Percentiles rank a stretch among this genome's conserved stretches.
phyloP scores from a whole-genome alignment of 1,140 invertebrate species.

The Eueides isabella region DNA sequence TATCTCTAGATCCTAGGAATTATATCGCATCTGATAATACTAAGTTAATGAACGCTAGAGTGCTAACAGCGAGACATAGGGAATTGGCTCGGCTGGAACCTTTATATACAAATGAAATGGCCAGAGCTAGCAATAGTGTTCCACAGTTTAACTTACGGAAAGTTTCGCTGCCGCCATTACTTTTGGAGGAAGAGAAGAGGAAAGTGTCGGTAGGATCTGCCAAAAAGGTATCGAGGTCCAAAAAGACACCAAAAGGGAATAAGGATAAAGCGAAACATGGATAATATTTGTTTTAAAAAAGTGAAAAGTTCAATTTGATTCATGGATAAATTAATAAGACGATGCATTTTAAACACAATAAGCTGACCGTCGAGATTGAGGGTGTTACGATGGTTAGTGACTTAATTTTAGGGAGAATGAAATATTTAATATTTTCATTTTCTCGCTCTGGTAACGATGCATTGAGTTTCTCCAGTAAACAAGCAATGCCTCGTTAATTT shows the following conservation, averaged over 20 bases:
- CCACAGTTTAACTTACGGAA: constrained; percentile 66
- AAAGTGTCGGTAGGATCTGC: constrained; percentile 59
- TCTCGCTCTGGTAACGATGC: too few relatives aligned
- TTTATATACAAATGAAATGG: constrained; percentile 54
- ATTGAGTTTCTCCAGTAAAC: too few relatives aligned
- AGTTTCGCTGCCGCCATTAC: constrained; percentile 75
- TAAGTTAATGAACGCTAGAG: constrained; percentile 55
- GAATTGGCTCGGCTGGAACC: constrained; percentile 64
- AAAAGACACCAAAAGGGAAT: constrained; percentile 43
- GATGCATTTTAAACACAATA: too few relatives aligned
- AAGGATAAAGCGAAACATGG: constrained; percentile 39
- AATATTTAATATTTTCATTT: too few relatives aligned
- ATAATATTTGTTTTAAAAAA: background rate
- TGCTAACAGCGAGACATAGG: constrained; percentile 65
- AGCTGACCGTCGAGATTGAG: too few relatives aligned
- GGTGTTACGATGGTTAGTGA: too few relatives aligned
- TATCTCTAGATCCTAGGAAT: constrained; percentile 68
- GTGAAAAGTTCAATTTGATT: too few relatives aligned
- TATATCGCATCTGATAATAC: constrained; percentile 57
- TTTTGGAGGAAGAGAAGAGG: constrained; percentile 67
- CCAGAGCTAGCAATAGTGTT: constrained; percentile 46
- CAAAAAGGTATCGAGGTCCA: constrained; percentile 57
- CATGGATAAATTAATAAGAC: too few relatives aligned
- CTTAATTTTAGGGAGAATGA: too few relatives aligned
- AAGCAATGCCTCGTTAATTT: too few relatives aligned